These are phyloP conservation scores for Phyto melanocephala DNA, from an alignment of 2,888 invertebrate genomes.

Conservation along the genomic window DNA sequence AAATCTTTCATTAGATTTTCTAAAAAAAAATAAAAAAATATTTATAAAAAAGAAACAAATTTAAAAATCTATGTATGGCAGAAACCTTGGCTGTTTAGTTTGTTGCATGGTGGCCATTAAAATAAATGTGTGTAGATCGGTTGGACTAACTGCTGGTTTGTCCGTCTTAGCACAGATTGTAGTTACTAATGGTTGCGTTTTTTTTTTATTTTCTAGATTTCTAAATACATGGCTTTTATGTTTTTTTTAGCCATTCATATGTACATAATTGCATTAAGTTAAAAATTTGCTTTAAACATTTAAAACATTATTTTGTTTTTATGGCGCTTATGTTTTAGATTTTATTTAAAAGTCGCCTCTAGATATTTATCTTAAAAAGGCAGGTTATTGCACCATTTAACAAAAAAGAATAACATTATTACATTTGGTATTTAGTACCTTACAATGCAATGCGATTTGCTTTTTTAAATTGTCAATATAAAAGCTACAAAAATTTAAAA, in stretches of 20 bases:
- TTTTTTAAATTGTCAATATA: too few relatives aligned
- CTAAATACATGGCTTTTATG: constrained; percentile 7
- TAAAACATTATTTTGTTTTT: not conserved
- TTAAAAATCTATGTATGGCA: constrained; percentile 22
- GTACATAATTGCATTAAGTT: not conserved
- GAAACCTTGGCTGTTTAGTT: constrained; percentile 37
- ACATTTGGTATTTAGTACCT: too few relatives aligned
- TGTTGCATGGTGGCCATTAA: constrained; percentile 38
- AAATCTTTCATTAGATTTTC: constrained; percentile 28
- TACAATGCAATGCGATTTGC: too few relatives aligned
- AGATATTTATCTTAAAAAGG: constrained; percentile 12
- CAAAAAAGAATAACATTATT: too few relatives aligned
- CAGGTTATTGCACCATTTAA: constrained; percentile 1
- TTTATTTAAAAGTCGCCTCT: not conserved
- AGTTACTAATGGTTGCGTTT: constrained; percentile 14
- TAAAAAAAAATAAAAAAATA: constrained; percentile 16
- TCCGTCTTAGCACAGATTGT: not conserved
- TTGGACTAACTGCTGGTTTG: not conserved
- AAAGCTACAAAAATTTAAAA: too few relatives aligned
- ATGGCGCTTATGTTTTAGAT: constrained; percentile 41
- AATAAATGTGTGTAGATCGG: constrained; percentile 1
- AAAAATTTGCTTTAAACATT: not conserved
- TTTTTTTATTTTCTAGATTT: not conserved
- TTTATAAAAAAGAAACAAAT: not conserved
- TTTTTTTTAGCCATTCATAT: not conserved